Evolutionary conservation across 2,113 vertebrate genomes (phyloP).

Genomic region (Colaptes auratus): DNA sequence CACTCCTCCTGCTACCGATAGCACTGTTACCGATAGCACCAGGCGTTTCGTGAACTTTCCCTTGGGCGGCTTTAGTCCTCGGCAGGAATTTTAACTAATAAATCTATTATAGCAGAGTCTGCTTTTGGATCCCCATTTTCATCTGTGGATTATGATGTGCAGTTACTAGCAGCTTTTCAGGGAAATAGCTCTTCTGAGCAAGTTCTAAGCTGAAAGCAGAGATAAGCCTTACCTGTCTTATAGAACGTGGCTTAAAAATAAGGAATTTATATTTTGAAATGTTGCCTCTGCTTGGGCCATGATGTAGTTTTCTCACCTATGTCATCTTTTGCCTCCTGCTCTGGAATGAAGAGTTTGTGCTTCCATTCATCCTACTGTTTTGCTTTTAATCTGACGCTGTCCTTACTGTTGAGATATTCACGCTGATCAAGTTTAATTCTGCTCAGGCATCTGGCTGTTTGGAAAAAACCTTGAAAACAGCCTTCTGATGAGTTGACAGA

Average conservation of each 20-base stretch:
- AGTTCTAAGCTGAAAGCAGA: neutral
- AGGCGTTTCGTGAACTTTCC: neutral
- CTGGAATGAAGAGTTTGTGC: neutral
- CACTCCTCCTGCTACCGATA: accelerated
- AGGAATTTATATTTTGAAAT: neutral
- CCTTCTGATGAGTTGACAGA: neutral
- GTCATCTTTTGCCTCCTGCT: neutral
- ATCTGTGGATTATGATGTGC: neutral
- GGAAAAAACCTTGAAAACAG: neutral
- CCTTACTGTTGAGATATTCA: neutral
- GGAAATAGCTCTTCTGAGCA: neutral
- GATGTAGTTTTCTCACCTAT: neutral
- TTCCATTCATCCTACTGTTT: neutral
- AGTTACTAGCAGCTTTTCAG: neutral
- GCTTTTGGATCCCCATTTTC: neutral
- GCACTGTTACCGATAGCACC: accelerated
- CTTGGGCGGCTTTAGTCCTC: neutral
- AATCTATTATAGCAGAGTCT: neutral
- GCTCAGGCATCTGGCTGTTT: neutral
- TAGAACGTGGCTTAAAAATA: neutral
- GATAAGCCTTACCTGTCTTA: neutral
- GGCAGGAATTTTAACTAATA: neutral
- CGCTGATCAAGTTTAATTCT: conserved; percentile 14
- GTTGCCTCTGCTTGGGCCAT: neutral
- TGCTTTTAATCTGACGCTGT: neutral